Conservation (phyloP, 2,113 vertebrate species). For the Etheostoma cragini region DNA sequence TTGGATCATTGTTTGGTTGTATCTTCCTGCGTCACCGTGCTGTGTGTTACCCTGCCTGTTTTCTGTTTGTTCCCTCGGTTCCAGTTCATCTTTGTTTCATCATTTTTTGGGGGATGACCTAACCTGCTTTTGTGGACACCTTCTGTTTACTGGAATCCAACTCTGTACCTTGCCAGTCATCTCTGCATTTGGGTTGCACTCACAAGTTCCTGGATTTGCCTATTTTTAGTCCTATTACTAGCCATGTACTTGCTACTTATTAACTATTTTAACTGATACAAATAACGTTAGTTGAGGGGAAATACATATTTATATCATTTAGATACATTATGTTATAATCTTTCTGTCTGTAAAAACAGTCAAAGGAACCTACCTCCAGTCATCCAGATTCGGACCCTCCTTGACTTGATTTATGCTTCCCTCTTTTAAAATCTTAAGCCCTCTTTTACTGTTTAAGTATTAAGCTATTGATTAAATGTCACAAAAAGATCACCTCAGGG, state of each 20-base stretch:
- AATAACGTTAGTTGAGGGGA: not conserved
- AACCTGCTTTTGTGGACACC: too few relatives aligned
- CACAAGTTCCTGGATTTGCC: not conserved
- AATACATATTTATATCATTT: conserved; percentile 16
- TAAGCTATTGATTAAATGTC: not conserved
- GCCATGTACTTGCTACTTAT: not conserved
- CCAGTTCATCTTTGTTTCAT: too few relatives aligned
- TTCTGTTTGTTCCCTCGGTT: too few relatives aligned
- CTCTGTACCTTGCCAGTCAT: too few relatives aligned
- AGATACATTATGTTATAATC: conserved; percentile 61
- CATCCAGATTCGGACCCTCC: conserved; percentile 52
- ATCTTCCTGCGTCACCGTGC: too few relatives aligned
- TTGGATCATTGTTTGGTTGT: too few relatives aligned
- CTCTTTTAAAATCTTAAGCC: not conserved
- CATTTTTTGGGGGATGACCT: too few relatives aligned
- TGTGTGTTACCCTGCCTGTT: too few relatives aligned
- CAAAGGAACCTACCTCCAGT: conserved; percentile 36
- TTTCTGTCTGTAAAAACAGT: conserved; percentile 53
- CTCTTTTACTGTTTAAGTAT: not conserved
- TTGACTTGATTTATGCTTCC: conserved; percentile 24
- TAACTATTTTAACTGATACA: not conserved
- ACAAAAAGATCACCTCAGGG: not conserved
- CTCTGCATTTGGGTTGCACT: too few relatives aligned
- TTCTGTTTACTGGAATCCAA: too few relatives aligned
- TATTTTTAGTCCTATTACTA: not conserved